Percentiles rank a stretch among this genome's conserved stretches.
Evolutionary conservation across 2,113 vertebrate species (phyloP).

Genomic region (Notiomystis cincta): DNA sequence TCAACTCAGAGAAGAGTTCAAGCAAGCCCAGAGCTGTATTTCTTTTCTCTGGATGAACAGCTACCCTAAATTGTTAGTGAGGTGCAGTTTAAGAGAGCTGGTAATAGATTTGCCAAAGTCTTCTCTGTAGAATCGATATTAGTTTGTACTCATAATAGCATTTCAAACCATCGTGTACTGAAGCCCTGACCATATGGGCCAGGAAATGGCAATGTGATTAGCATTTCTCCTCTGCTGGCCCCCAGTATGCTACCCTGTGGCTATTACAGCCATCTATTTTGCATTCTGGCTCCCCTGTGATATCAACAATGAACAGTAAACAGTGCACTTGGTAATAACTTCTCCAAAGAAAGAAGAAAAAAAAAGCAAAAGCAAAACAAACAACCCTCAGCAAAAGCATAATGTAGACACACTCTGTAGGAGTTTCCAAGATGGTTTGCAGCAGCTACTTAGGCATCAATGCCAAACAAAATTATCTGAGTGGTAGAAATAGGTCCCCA

Average conservation of each 20-base stretch:
- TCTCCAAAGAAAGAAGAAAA: slow-evolving; percentile 7
- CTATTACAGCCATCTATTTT: slow-evolving; percentile 36
- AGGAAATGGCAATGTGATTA: slow-evolving; percentile 42
- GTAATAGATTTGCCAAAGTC: slow-evolving; percentile 36
- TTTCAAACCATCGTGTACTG: not conserved
- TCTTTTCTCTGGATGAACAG: slow-evolving; percentile 13
- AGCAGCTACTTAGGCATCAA: slow-evolving; percentile 35
- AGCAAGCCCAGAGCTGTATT: not conserved
- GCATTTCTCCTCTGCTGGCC: slow-evolving; percentile 29
- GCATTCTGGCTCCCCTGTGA: slow-evolving; percentile 39
- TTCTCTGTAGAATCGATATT: slow-evolving; percentile 41
- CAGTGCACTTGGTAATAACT: slow-evolving; percentile 47
- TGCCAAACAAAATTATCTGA: slow-evolving; percentile 60
- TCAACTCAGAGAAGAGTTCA: not conserved
- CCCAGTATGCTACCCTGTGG: slow-evolving; percentile 26
- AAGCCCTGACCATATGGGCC: slow-evolving; percentile 57
- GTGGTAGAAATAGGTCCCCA: slow-evolving; percentile 37
- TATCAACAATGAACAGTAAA: not conserved
- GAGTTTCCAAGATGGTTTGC: slow-evolving; percentile 47
- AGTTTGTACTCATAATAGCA: slow-evolving; percentile 42
- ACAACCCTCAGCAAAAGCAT: not conserved
- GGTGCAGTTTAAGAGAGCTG: slow-evolving; percentile 5
- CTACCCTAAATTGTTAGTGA: slow-evolving; percentile 22
- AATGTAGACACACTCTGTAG: slow-evolving; percentile 36
- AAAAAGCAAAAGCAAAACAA: not conserved